Base-by-base conservation (phyloP, 1,140 invertebrate species). In the Acromyrmex charruanus region DNA sequence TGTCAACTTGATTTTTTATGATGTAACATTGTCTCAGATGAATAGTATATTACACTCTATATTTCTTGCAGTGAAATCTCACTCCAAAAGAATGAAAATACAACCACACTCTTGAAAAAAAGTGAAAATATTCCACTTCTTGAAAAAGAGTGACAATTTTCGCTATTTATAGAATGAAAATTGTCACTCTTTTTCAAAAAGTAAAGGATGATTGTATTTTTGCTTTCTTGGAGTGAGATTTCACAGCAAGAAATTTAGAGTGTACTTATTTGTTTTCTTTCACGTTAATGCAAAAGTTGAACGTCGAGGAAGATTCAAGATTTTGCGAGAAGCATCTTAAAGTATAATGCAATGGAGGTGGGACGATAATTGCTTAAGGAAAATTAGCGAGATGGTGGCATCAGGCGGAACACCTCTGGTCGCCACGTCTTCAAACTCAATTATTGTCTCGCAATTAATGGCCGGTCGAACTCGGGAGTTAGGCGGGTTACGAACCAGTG, bases 361-460 rank as follows among this genome's bases (percentile, higher is more conserved):
- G n/a, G 18, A 16, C n/a, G 16, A 0, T 58, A 21, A 51, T 21
- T 35, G 31, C n/a, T 39, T 16, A n/a, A 58, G 53, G 71, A 35
- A 74, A 75, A 75, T 75, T 59, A 75, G 53, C n/a, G 51, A 14
- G 35, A 49, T 28, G 18, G 25, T 53, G 69, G 66, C 18, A 39
- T 31, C 25, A 63, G 53, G 28, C 82, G 55, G 58, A 89, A 86
- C 71, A 74, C 61, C 69, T 66, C 69, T 21, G 58, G 63, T 63
- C 44, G 66, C 39, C 61, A 55, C 66, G 71, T 77, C 77, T 80
- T 86, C 58, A 88, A 92, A 91, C 82, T 91, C 87, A 88, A 90
- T 92, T 90, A 88, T 90, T 89, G 84, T 90, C 84, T 86, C 61
- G 87, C 87, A 92, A 91, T 92, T 92, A 92, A 88, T 66, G 35